Evolutionary conservation across 2,797 vertebrate species (phyloP).

Genomic region (Anisognathus igniventris): DNA sequence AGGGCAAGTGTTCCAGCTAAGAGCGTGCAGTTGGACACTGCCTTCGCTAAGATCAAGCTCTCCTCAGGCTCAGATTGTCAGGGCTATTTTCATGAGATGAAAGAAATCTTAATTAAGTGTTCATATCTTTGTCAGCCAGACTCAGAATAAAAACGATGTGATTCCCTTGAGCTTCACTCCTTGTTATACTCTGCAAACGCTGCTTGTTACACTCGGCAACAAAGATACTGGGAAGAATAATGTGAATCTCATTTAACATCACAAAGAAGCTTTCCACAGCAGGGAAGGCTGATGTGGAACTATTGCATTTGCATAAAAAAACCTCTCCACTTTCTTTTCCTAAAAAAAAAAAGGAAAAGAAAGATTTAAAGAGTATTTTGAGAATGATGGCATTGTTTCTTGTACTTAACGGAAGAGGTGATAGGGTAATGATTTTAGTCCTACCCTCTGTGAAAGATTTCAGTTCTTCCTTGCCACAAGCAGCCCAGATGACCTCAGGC

Average conservation of each 20-base stretch:
- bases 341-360: background rate
- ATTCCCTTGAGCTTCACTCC: constrained; percentile 7
- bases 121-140: constrained; percentile 47
- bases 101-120: constrained; percentile 47
- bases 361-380: background rate
- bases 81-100: background rate
- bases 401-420: background rate
- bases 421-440: constrained; percentile 4
- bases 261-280: constrained; percentile 21
- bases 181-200: background rate
- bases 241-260: constrained; percentile 31
- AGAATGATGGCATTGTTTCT: background rate
- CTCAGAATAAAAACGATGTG: background rate
- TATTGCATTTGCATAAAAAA: background rate
- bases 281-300: background rate
- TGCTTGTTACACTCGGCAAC: background rate
- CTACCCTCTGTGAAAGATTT: background rate
- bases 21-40: background rate
- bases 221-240: constrained; percentile 21
- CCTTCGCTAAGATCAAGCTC: background rate
- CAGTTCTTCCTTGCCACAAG: background rate
- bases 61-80: background rate
- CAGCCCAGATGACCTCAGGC: constrained; percentile 8
- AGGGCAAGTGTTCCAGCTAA: background rate
- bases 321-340: background rate